Evolutionary conservation across 2,113 vertebrate species (phyloP).

Genomic region (Crotophaga sulcirostris): DNA sequence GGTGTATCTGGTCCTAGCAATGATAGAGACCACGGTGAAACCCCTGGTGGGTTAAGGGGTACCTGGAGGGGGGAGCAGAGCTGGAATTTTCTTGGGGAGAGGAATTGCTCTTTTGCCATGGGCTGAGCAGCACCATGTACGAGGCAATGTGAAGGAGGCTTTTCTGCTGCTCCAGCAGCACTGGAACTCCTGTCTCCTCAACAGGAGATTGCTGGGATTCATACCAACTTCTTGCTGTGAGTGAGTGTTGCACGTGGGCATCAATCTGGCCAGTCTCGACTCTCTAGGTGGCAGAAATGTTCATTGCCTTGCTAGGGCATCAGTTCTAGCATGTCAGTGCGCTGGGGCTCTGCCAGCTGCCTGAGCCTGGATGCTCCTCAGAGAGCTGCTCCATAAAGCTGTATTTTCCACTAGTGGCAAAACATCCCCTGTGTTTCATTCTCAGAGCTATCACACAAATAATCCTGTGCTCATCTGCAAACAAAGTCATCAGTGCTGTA

Average conservation of each 20-base stretch:
- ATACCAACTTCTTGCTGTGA: accelerated
- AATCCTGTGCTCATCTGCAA: not conserved
- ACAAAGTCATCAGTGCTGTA: not conserved
- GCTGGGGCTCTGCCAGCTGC: not conserved
- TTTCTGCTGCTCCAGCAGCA: not conserved
- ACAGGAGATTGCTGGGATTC: not conserved
- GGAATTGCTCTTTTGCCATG: accelerated
- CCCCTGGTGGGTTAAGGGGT: accelerated
- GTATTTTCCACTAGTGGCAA: not conserved
- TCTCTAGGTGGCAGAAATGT: not conserved
- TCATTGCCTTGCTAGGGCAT: not conserved
- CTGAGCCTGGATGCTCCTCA: not conserved
- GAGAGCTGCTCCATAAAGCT: not conserved
- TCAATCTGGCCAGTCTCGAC: not conserved
- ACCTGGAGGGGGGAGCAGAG: not conserved
- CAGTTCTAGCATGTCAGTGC: accelerated
- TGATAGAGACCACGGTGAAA: not conserved
- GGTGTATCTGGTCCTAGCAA: not conserved
- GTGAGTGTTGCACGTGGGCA: not conserved
- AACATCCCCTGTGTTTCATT: not conserved
- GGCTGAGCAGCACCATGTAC: accelerated
- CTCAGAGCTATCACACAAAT: not conserved
- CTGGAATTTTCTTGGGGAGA: no score
- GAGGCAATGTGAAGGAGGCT: accelerated
- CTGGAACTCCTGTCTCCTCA: not conserved